These are phyloP conservation scores for Aurelia aurita complex sp. Pacific DNA, from an alignment of 30 jellyfish, hydroid and myxozoan species.

Conservation along the genomic window DNA sequence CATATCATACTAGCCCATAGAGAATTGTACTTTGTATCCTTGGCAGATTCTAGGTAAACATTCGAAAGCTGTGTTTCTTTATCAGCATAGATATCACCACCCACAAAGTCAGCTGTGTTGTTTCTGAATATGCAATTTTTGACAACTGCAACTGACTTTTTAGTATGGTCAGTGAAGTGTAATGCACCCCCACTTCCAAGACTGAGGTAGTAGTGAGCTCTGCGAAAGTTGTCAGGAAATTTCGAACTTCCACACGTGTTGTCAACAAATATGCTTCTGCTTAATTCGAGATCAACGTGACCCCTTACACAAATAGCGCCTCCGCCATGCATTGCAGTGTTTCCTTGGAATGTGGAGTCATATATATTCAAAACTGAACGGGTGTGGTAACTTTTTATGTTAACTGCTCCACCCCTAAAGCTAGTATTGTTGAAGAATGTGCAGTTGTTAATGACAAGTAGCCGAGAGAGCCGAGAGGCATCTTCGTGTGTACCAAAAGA, in stretches of 20 bases:
- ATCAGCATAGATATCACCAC: neutral
- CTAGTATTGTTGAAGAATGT: too few relatives aligned
- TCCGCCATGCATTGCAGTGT: neutral
- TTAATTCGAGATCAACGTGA: neutral
- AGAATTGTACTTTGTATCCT: neutral
- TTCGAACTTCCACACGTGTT: neutral
- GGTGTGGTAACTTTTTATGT: too few relatives aligned
- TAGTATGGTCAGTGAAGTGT: neutral
- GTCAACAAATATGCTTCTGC: neutral
- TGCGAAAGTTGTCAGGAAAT: too few relatives aligned
- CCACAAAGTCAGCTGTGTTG: neutral
- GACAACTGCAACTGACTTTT: neutral
- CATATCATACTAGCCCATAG: neutral
- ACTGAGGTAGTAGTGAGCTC: too few relatives aligned
- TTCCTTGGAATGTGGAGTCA: neutral
- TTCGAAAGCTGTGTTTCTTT: neutral
- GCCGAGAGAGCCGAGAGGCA: too few relatives aligned
- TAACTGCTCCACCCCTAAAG: too few relatives aligned
- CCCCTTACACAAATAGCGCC: neutral
- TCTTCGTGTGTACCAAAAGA: too few relatives aligned
- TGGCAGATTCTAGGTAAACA: neutral
- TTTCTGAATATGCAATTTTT: neutral
- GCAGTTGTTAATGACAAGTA: too few relatives aligned
- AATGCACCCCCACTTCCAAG: conserved; percentile 3
- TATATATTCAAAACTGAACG: too few relatives aligned